Percentiles rank a stretch among this genome's conserved stretches.
Evolutionary conservation across 2,797 vertebrate species (phyloP).

Genomic region (Brotogeris chrysoptera): DNA sequence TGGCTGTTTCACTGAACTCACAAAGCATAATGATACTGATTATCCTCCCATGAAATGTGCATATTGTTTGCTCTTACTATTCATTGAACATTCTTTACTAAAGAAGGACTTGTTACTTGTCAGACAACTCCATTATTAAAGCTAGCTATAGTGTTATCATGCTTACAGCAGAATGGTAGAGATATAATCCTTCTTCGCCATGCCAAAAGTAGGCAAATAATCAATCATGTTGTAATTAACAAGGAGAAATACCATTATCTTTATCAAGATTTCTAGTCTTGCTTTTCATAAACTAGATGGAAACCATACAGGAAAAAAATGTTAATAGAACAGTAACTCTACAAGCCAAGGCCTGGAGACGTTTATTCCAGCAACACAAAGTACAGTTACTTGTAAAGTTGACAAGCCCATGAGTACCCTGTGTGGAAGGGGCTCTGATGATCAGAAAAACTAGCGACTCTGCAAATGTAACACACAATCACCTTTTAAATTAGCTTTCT

Average conservation of each 20-base stretch:
- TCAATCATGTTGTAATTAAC: background rate
- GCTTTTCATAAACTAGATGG: background rate
- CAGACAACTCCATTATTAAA: background rate
- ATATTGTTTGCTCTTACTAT: background rate
- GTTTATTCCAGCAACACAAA: background rate
- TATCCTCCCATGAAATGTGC: background rate
- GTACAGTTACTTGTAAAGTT: background rate
- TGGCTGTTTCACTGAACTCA: background rate
- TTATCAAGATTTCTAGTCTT: background rate
- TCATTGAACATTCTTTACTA: background rate
- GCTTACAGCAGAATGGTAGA: background rate
- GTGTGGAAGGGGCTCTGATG: background rate
- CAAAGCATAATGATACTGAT: background rate
- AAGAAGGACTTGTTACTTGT: background rate
- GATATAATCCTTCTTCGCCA: background rate
- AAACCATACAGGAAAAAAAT: background rate
- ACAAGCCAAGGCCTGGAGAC: background rate
- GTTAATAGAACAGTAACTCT: background rate
- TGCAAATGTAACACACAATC: constrained; percentile 64
- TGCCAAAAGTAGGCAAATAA: constrained; percentile 1
- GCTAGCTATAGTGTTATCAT: background rate
- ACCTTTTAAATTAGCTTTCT: constrained; percentile 73
- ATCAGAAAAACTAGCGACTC: constrained; percentile 45
- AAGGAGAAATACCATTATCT: background rate
- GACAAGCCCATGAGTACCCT: background rate